A percentile compares a stretch with the other conserved stretches of the same genome.
phyloP scores from a whole-genome alignment of 2,113 vertebrate species.

The Lepus europaeus region DNA sequence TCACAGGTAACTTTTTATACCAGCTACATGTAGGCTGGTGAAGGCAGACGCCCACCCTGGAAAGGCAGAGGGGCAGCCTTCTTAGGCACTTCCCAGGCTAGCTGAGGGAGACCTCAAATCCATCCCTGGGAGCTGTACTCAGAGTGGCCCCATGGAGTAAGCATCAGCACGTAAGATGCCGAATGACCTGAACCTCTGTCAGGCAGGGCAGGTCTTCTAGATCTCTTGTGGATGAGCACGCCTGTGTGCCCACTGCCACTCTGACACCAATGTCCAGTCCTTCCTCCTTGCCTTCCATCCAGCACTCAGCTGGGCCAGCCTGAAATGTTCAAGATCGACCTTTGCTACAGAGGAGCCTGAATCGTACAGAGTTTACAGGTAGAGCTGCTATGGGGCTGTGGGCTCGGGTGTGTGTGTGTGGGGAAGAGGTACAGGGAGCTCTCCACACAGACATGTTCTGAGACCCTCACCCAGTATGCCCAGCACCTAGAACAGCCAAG shows the following conservation, averaged over 20 bases:
- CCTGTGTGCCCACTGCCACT: not conserved
- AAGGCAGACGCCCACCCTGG: not conserved
- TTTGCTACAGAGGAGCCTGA: not conserved
- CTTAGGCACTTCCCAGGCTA: not conserved
- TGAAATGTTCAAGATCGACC: not conserved
- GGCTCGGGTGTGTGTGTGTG: not conserved
- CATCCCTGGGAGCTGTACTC: not conserved
- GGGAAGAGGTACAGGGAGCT: not conserved
- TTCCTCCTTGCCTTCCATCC: conserved; percentile 2
- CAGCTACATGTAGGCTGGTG: not conserved
- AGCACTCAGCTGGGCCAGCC: not conserved
- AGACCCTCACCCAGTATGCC: not conserved
- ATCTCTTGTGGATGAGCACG: not conserved
- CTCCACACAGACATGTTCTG: not conserved
- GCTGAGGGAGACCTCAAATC: not conserved
- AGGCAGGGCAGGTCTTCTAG: not conserved
- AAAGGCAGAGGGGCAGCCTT: not conserved
- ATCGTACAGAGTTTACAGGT: not conserved
- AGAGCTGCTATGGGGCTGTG: not conserved
- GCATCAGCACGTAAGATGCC: not conserved
- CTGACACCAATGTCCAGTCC: not conserved
- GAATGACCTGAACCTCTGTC: not conserved
- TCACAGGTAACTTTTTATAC: not conserved
- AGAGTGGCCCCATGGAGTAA: not conserved
- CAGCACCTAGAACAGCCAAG: conserved; percentile 53